Conservation (phyloP, 2,797 vertebrate species). For the Botia almorhae region DNA sequence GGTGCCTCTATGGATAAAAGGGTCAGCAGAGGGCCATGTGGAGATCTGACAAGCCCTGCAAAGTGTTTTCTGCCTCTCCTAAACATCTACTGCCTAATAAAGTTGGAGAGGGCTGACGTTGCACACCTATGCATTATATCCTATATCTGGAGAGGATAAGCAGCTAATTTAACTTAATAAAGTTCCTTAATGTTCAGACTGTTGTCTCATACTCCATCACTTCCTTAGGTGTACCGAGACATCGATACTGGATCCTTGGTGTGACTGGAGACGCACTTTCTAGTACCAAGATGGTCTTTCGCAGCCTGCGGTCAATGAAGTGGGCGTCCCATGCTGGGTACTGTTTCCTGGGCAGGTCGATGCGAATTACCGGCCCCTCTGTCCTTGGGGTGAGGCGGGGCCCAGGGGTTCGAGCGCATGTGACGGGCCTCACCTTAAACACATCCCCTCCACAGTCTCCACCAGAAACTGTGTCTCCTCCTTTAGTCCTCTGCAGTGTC, state of each 20-base stretch:
- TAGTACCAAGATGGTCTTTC: slow-evolving; percentile 94
- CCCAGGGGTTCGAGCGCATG: slow-evolving; percentile 75
- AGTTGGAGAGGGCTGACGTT: slow-evolving; percentile 3
- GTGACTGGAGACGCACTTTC: slow-evolving; percentile 89
- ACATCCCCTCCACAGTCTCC: slow-evolving; percentile 79
- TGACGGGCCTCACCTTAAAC: slow-evolving; percentile 88
- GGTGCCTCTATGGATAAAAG: slow-evolving; percentile 9
- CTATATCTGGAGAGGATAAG: slow-evolving; percentile 6
- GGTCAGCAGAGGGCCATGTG: too few relatives aligned
- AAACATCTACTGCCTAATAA: slow-evolving; percentile 25
- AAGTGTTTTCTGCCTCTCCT: slow-evolving; percentile 5
- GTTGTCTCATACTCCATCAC: slow-evolving; percentile 97
- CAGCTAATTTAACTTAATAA: slow-evolving; percentile 47
- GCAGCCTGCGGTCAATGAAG: slow-evolving; percentile 93
- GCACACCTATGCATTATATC: not conserved
- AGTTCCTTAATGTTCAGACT: slow-evolving; percentile 78
- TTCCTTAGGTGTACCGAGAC: slow-evolving; percentile 86
- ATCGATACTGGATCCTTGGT: slow-evolving; percentile 92
- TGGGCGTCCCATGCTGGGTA: slow-evolving; percentile 98
- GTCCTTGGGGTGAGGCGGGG: slow-evolving; percentile 81
- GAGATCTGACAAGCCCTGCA: slow-evolving; percentile 22
- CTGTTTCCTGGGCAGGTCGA: slow-evolving; percentile 95
- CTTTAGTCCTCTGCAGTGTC: slow-evolving; percentile 96
- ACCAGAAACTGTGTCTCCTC: slow-evolving; percentile 74
- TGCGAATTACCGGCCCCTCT: slow-evolving; percentile 94